These are phyloP conservation scores for Sus cebifrons DNA, from an alignment of 2,797 vertebrate genomes.

Conservation along the genomic window DNA sequence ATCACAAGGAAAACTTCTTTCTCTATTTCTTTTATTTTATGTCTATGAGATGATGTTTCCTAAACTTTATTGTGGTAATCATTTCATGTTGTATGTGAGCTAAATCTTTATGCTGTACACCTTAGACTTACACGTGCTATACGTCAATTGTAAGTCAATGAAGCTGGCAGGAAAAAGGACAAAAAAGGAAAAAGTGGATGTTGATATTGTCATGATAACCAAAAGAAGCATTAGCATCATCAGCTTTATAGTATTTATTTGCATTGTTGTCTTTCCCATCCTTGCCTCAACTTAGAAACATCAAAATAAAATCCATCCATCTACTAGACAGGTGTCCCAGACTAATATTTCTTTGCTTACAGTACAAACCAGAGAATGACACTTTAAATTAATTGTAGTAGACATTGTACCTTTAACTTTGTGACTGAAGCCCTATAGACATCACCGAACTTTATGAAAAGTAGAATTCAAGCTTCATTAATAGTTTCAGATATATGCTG, in stretches of 20 bases:
- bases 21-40: not conserved
- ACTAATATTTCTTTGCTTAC: constrained; percentile 59
- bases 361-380: constrained; percentile 34
- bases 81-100: not conserved
- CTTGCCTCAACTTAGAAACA: constrained; percentile 27
- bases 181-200: not conserved
- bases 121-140: not conserved
- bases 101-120: not conserved
- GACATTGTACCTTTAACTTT: not conserved
- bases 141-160: not conserved
- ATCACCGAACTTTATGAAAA: constrained; percentile 50
- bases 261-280: not conserved
- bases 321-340: not conserved
- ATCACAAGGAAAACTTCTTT: not conserved
- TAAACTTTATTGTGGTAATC: not conserved
- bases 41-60: not conserved
- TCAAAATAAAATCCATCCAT: constrained; percentile 63
- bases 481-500: not conserved
- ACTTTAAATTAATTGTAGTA: constrained; percentile 42
- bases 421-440: not conserved
- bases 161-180: not conserved
- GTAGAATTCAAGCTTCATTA: not conserved
- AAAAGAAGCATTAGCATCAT: not conserved
- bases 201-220: not conserved
- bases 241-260: not conserved